These are phyloP conservation scores for Harpagoxenus sublaevis DNA, from an alignment of 2,888 invertebrate species.

Conservation along the genomic window DNA sequence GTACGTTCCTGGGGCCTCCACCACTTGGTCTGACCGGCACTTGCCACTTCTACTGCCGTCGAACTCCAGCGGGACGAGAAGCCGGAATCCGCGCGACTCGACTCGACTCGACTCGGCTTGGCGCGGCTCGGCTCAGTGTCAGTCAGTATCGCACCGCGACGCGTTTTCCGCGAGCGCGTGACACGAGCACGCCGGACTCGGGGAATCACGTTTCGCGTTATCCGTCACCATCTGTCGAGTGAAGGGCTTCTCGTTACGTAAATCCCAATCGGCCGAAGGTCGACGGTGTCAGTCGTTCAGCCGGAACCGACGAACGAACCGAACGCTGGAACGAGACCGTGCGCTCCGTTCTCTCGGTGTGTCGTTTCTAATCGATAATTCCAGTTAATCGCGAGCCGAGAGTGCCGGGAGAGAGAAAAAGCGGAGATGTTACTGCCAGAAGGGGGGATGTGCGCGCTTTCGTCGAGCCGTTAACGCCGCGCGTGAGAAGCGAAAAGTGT, in stretches of 20 bases:
- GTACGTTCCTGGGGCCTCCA: constrained; percentile 66
- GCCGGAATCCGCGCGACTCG: constrained; percentile 58
- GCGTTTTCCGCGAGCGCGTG: constrained; percentile 72
- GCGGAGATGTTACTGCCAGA: constrained; percentile 14
- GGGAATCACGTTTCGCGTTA: constrained; percentile 40
- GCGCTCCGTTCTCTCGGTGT: not conserved
- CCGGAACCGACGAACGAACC: constrained; percentile 42
- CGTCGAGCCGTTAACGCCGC: not conserved
- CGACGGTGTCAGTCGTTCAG: constrained; percentile 50
- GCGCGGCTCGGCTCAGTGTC: constrained; percentile 5
- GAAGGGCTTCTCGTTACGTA: constrained; percentile 57
- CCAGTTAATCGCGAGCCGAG: not conserved
- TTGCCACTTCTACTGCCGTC: constrained; percentile 66
- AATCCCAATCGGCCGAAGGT: constrained; percentile 51
- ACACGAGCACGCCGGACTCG: constrained; percentile 55
- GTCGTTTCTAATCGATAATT: constrained; percentile 19
- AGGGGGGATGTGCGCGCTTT: not conserved
- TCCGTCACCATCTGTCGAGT: constrained; percentile 43
- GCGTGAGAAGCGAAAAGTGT: not conserved
- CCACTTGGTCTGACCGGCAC: constrained; percentile 60
- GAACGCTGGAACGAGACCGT: not conserved
- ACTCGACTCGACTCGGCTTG: constrained; percentile 51
- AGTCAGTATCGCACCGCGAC: constrained; percentile 68
- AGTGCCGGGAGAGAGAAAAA: not conserved
- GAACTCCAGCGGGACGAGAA: constrained; percentile 57